Base-by-base conservation (phyloP, 2,888 invertebrate genomes). In the Microplitis deprimator region DNA sequence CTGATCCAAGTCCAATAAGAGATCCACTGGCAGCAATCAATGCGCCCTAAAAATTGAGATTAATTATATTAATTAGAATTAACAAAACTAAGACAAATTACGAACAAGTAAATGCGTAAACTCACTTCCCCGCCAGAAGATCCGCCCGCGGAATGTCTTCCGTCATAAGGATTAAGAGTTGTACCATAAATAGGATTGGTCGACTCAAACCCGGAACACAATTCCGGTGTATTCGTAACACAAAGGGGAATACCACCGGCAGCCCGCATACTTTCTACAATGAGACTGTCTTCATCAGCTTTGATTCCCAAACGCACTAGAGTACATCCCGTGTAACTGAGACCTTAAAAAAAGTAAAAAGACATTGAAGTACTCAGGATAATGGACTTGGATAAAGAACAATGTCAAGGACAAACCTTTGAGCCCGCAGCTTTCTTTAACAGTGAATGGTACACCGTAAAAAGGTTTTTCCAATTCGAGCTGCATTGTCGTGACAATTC, bases 381-480 rank as follows among this genome's bases (percentile, higher is more conserved):
- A 65, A 65, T 65, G 62, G 13, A 65, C 38, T 62, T 38, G 50
- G 29, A 6, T 16, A 29, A 38, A 10, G 60, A 40, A 39, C 38
- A 61, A 59, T 41, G 20, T 40, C 41, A 59, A 62, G 29, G 17
- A 64, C 39, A 17, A 62, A 93, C 95, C 96, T 92, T 94, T 93
- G 1, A 96, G 93, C 69, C 93, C 93, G 83, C 96, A 94, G 83
- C 94, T 94, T 89, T 96, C 96, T 89, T 97, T 97, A 0, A 96
- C 94, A 6, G 96, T 96, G 79, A 97, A 91, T 0, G 97, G 97
- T 5, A 97, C 92, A 5, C 97, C 97, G 8, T 96, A 90, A 78
- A 97, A 90, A 0, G 96, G 96, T 82, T 93, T 94, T 68, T 94
- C 92, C 77, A 92, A 91, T 80, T 92, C 93, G 84, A 95, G 91